Base-by-base conservation (phyloP, 2,797 vertebrate species). In the Notoglanidium macrostoma region DNA sequence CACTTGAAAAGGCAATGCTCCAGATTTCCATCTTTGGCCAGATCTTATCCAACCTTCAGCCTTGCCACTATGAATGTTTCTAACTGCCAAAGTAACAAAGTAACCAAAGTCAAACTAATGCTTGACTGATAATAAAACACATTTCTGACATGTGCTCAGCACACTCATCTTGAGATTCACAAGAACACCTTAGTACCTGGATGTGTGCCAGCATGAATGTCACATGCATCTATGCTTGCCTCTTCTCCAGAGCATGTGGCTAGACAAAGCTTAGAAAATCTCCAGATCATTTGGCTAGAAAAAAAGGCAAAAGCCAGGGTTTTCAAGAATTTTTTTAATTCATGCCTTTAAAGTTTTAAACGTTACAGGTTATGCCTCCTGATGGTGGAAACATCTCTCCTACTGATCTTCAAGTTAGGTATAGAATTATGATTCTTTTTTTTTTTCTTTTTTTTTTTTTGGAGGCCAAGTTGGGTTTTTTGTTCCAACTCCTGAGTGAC, bases 1-100 rank as follows among this genome's bases (percentile, higher is more conserved):
- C 19, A 80, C 21, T 80, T 80, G 77, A 8, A 80, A 78, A 61
- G n/a, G 74, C 26, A 77, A 8, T 79, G 29, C n/a, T 54, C 14
- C n/a, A 54, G 29, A 55, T 74, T 74, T 74, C 44, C 49, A 78
- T 80, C 19, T 80, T 9, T 80, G 26, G 17, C 19, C 3, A 40
- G 57, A 79, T 79, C 29, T 32, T 51, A 57, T 29, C 55, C 55
- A 61, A 51, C 26, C 44, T 51, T 26, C 76, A 57, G 5, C 35
- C 55, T n/a, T 26, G 35, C 79, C 5, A 29, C 23, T 46, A 44
- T n/a, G 40, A 63, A 55, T 21, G 11, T 46, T 40, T 63, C 59
- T 78, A 55, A 1, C n/a, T 19, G 74, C 74, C n/a, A 54, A 23
- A 10, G 5, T 21, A 63, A 46, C 26, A 63, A 35, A 44, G 12